Evolutionary conservation across 2,797 vertebrate genomes (phyloP).

Genomic region (Acropternis orthonyx): DNA sequence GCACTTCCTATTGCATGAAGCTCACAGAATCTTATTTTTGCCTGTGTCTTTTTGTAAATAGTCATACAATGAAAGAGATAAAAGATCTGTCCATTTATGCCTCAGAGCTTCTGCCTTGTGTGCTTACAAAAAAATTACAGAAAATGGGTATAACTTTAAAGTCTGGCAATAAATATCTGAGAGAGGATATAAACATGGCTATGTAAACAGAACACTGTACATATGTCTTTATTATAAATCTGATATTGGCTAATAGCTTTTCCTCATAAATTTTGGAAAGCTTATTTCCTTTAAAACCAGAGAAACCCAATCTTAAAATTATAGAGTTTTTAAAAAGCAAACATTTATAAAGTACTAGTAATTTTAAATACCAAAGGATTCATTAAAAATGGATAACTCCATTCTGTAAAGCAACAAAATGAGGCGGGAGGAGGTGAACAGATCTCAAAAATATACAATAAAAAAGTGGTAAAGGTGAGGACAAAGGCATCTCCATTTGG

Average conservation of each 20-base stretch:
- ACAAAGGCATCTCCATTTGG: neutral
- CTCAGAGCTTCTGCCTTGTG: neutral
- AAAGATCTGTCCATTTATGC: neutral
- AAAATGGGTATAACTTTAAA: constrained; percentile 1
- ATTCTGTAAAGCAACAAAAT: neutral
- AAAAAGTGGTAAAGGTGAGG: neutral
- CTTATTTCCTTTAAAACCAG: neutral
- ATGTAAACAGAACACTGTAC: neutral
- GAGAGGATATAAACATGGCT: neutral
- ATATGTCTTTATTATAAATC: constrained; percentile 2
- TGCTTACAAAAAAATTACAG: neutral
- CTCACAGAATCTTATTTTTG: constrained; percentile 6
- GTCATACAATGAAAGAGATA: neutral
- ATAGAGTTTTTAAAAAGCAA: neutral
- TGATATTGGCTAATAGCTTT: neutral
- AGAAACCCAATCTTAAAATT: neutral
- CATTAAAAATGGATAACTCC: constrained; percentile 2
- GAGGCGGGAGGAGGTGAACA: neutral
- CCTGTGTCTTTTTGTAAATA: neutral
- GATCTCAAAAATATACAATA: neutral
- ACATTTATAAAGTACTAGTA: neutral
- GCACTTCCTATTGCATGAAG: neutral
- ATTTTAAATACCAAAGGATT: neutral
- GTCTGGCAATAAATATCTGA: neutral
- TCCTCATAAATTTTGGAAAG: neutral